Base-by-base conservation (phyloP, 1,140 invertebrate genomes). In the Nixonia krombeini region DNA sequence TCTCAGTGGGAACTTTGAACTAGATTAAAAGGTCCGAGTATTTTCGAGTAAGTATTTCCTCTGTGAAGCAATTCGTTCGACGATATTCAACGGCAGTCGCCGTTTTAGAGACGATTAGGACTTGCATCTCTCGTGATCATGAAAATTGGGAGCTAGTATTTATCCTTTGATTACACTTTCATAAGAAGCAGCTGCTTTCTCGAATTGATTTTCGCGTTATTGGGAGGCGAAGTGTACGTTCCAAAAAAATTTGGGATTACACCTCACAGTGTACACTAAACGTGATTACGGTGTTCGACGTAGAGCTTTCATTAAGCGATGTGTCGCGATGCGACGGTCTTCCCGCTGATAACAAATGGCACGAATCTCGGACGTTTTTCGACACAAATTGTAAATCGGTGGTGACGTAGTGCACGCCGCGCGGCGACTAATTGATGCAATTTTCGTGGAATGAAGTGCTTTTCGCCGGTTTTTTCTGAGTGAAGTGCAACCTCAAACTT, bases 401-500 rank as follows among this genome's bases (percentile, higher is more conserved):
- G 15, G 44, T 31, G 44, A 33, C 31, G 44, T 47, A 18, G 44
- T 18, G 28, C 21, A n/a, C 12, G 12, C 8, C 4, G 9, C 7
- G 16, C 3, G 2, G 9, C 29, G 8, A 31, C 29, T 31, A 31
- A 31, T 2, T 12, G 29, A 31, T 2, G 29, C 9, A 31, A 31
- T 12, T n/a, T 8, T 4, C 8, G 29, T 8, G 29, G 9, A 31
- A 31, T 4, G 2, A 31, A 31, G 29, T 31, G 29, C 29, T 41
- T 41, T 21, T 41, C 21, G 4, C 21, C 18, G n/a, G 38, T 41
- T 15, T n/a, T n/a, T 18, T 13, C 38, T 1, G 17, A 41, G 38
- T 41, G 38, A 41, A 41, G 38, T 41, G 38, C 38, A 16, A 23
- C 4, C 38, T 41, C 18, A 7, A 8, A 16, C 15, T 13, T 41